Evolutionary conservation across 1,140 invertebrate species (phyloP), one percentile per base, ranked within the genome.

Genomic region (Artemia franciscana): DNA sequence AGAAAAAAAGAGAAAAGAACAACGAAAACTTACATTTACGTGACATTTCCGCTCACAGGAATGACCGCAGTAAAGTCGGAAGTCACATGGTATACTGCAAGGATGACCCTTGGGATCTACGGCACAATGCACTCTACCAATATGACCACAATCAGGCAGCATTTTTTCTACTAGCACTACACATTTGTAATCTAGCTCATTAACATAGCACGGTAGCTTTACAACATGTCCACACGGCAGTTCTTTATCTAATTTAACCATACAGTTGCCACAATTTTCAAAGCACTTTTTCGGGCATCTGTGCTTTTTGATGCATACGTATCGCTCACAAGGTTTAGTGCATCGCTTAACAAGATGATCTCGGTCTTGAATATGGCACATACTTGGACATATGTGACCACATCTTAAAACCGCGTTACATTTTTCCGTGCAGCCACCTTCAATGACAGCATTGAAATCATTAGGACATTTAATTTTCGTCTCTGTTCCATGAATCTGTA

Each of bases 331-430:
- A 61, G 70, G 63, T 67, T 61, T 7, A 5, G 18, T 21, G 57
- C 63, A 64, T 3, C 9, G 3, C 23, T 57, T 25, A 3, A 63
- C 24, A 2, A 57, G 24, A 66, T 82, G 80, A 3, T 74, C 69
- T 5, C 69, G 63, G 64, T 73, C 69, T 64, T 80, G 78, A 61
- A 79, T 80, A 5, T 71, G 70, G 51, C 70, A 71, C 2, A 78
- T 62, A 24, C 71, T 73, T 23, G 73, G 72, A 68, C 81, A 82
- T 21, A 61, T 62, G 67, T 82, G 81, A 3, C 75, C 75, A 68
- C 80, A 82, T 1, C 65, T 57, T n/a, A 72, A 58, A 3, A 27
- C 21, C 0, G 63, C 59, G 0, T 64, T 25, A 26, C 69, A 68
- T 5, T 58, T 24, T 12, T 12, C 15, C 15, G 23, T 21, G 27